A percentile compares a stretch with the other conserved stretches of the same genome.
Evolutionary conservation across 2,113 vertebrate genomes (phyloP).

Genomic region (Miniopterus natalensis): DNA sequence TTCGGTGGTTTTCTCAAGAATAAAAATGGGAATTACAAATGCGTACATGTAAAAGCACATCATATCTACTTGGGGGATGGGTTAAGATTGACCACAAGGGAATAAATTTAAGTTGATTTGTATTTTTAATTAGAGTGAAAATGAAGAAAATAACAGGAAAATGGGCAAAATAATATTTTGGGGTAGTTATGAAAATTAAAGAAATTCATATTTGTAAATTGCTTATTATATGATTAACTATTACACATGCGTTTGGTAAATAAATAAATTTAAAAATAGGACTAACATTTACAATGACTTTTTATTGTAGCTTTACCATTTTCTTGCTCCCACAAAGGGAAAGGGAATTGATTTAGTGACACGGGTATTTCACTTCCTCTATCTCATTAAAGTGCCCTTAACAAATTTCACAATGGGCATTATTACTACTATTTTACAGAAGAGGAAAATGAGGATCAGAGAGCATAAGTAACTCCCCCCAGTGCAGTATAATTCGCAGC

Average conservation of each 20-base stretch:
- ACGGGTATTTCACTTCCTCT: not conserved
- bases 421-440: not conserved
- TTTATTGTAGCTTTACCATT: not conserved
- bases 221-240: not conserved
- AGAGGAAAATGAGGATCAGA: not conserved
- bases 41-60: constrained; percentile 20
- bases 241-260: not conserved
- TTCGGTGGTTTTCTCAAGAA: not conserved
- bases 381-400: not conserved
- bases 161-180: not conserved
- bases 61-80: not conserved
- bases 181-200: not conserved
- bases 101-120: constrained; percentile 5
- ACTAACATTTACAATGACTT: not conserved
- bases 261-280: not conserved
- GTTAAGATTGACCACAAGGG: not conserved
- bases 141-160: not conserved
- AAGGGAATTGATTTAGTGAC: not conserved
- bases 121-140: not conserved
- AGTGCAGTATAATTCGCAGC: not conserved
- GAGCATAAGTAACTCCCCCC: not conserved
- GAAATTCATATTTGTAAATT: not conserved
- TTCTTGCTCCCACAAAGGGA: not conserved
- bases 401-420: not conserved
- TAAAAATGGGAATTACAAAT: constrained; percentile 45